Base-by-base conservation (phyloP, 2,113 vertebrate genomes). In the Rallus limicola region DNA sequence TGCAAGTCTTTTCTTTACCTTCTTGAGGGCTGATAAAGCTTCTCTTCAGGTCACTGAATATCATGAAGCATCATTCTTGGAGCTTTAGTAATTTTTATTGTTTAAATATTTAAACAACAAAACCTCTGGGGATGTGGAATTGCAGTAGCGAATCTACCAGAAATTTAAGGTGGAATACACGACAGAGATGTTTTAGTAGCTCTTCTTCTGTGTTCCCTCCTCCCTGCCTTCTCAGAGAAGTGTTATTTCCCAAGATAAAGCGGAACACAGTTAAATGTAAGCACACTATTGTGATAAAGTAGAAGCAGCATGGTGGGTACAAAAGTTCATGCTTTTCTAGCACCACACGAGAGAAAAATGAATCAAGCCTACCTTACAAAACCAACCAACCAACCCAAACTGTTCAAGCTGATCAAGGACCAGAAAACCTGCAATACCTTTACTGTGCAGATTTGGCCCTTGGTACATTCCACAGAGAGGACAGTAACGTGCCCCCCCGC, bases 51-150 rank as follows among this genome's bases (percentile, higher is more conserved):
- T 96, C 95, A 97, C 85, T 95, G 92, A 94, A 62, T 96, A 96
- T 74, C 87, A 96, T 96, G 93, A 95, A 90, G 90, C 93, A 94
- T 93, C 92, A 92, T 95, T 94, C 94, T 93, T 88, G 42, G 85
- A 94, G 75, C 85, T 88, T 97, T 94, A 92, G 93, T 92, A 96
- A 94, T 96, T 95, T 96, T 92, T 93, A 92, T 94, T 96, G 94
- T 84, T 96, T 96, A 97, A 96, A 96, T 96, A 96, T 96, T 97
- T 95, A 96, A 96, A 88, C 83, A 86, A 80, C 46, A 88, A 92
- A 94, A 83, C 10, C 95, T 86, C 90, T 7, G 17, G 71, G 82
- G 85, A 92, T 65, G 76, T 74, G 64, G 79, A 88, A 70, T 52
- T 70, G 88, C 92, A 93, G 95, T 50, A 62, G 59, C 65, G 12